Evolutionary conservation across 1,140 invertebrate genomes (phyloP), one percentile per base, ranked within the genome.

Genomic region (Alviniconcha marisindica): DNA sequence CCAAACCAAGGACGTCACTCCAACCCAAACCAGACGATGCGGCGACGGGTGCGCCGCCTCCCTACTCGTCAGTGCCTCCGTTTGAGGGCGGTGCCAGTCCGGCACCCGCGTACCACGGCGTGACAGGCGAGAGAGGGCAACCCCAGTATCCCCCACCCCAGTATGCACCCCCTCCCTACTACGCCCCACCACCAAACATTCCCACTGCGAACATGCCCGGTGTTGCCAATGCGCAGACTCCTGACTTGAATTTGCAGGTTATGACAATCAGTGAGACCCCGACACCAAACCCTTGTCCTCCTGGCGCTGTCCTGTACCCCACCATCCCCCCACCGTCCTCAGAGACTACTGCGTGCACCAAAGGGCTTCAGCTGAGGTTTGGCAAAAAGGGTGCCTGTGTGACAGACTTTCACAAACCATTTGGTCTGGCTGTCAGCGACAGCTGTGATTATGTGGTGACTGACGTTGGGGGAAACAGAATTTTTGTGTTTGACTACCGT

Each of bases 391-490:
- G 90, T 28, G 80, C 85, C 18, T 85, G 82, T 15, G 69, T 90
- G 0, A 83, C 82, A 31, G 88, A 90, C 71, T 90, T 92, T 54
- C 81, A 87, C 48, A 90, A 90, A 81, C 91, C 91, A 4, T 86
- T 88, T 51, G 91, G 91, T n/a, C 74, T 92, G 3, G 83, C 91
- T 4, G 81, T 89, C 12, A 85, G 85, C 28, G 81, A 81, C 51
- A 87, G 85, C 63, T 88, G 87, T 38, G 87, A 92, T n/a, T 91
- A 88, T 81, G 76, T 91, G 0, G 81, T 92, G 0, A 88, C 90
- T n/a, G 86, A 84, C 24, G 71, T 87, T 3, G 82, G 74, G 38
- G 89, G 89, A 15, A 89, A 88, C 44, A 84, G 90, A 76, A 89
- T 92, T 56, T 86, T 92, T 56, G 87, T 91, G 28, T 92, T 87